Conservation (phyloP, 2,113 vertebrate species). For the Crotalus horridus region DNA sequence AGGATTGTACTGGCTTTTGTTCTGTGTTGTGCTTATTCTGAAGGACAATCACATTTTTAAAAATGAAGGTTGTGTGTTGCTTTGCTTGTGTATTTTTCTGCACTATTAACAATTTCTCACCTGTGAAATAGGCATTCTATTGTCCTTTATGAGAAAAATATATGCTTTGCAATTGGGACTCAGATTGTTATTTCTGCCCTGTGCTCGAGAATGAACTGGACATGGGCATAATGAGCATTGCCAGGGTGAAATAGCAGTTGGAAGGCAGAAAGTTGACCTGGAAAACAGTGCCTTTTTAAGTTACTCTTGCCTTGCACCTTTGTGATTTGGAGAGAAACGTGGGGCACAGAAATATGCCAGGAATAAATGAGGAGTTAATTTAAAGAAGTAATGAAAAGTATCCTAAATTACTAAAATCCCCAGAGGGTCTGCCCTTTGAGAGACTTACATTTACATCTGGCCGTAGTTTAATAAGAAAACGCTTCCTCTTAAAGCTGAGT, state of each 20-base stretch:
- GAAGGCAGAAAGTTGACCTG: not conserved
- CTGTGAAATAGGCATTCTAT: not conserved
- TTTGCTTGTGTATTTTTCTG: not conserved
- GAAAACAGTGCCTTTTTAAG: not conserved
- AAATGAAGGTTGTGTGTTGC: not conserved
- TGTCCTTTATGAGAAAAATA: not conserved
- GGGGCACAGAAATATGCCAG: not conserved
- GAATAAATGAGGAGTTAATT: not conserved
- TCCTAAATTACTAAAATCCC: not conserved
- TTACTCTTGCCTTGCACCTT: not conserved
- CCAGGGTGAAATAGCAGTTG: not conserved
- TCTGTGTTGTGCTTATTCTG: not conserved
- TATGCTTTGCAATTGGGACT: not conserved
- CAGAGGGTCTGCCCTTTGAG: not conserved
- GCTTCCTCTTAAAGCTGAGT: constrained; percentile 98
- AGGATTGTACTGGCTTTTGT: not conserved
- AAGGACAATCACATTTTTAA: not conserved
- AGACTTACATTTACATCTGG: constrained; percentile 90
- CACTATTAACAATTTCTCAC: not conserved
- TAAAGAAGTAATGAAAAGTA: not conserved
- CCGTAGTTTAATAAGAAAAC: constrained; percentile 94
- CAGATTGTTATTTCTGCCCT: not conserved
- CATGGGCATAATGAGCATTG: not conserved
- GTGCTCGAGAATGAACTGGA: not conserved
- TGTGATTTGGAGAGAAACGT: not conserved